Evolutionary conservation across 37 sponge, comb jelly and placozoan genomes (phyloP), one percentile per base, ranked within the genome.

Genomic region (Axinella damicornis): DNA sequence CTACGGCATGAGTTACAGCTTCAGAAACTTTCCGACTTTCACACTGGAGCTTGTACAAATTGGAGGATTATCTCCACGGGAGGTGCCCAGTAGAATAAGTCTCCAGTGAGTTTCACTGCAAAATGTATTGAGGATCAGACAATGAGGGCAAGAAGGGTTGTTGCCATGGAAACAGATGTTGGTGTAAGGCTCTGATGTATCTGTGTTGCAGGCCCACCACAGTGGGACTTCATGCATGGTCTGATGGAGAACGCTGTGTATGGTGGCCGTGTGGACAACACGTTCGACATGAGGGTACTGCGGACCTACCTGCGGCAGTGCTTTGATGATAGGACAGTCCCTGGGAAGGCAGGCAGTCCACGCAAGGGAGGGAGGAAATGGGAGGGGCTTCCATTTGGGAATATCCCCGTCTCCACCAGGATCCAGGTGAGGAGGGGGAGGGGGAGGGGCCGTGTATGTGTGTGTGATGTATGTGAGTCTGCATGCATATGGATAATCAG

Each of bases 211-310:
- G 92, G 67, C 0, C 62, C 57, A 0, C 57, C 90, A 0, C 79
- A 85, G 55, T 99, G 97, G 97, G 92, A 93, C 27, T 95, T 97
- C 77, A 89, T 99, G 74, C 92, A 93, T 92, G 99, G 99, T 22
- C 85, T 99, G 63, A 92, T 99, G 82, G 97, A 97, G 78, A 93
- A 88, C 79, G 97, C 97, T 27, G 84, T 99, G 32, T 99, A 95
- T 77, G 99, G 99, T 21, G 99, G 99, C 5, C 83, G 97, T 36
- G 93, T 99, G 56, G 99, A 99, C 78, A 99, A 99, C 70, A 80
- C 76, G 25, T 97, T 85, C 86, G 99, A 99, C 69, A 79, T 93
- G 89, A 81, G 87, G 46, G 94, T 99, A 25, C 82, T 97, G 30
- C 46, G 25, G 28, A 91, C 99, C 16, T 99, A 95, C 80, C 78